Conservation (phyloP, 2,888 invertebrate species). For the Pandemis cinnamomeana region DNA sequence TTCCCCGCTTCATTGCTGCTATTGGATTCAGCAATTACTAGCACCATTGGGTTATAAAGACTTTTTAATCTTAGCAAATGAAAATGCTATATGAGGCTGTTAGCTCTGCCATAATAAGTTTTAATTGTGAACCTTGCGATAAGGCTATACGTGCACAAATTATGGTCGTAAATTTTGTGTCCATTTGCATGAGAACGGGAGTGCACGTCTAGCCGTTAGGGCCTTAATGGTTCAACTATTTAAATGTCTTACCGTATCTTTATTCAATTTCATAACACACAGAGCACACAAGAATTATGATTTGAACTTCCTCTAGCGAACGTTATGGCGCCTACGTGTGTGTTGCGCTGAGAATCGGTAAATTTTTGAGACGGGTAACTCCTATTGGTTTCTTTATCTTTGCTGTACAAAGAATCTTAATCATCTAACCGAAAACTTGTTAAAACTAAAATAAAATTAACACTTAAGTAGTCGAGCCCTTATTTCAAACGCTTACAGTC, state of each 20-base stretch:
- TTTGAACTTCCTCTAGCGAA: conserved; percentile 52
- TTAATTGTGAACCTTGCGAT: conserved; percentile 58
- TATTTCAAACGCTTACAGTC: too few relatives aligned
- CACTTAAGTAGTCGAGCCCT: too few relatives aligned
- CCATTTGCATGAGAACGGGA: conserved; percentile 69
- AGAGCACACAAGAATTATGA: conserved; percentile 53
- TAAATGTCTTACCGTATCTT: conserved; percentile 71
- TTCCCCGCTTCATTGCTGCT: background rate
- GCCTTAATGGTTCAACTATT: conserved; percentile 72
- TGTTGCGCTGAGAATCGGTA: conserved; percentile 4
- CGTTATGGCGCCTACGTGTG: conserved; percentile 26
- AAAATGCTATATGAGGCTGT: conserved; percentile 48
- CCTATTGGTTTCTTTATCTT: background rate
- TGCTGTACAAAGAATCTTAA: too few relatives aligned
- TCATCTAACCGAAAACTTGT: too few relatives aligned
- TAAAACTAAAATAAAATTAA: too few relatives aligned
- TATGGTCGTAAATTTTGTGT: conserved; percentile 60
- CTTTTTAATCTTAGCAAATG: conserved; percentile 46
- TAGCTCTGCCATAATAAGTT: conserved; percentile 57
- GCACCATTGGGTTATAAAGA: background rate
- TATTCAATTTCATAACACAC: conserved; percentile 67
- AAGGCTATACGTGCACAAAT: conserved; percentile 58
- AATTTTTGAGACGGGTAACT: background rate
- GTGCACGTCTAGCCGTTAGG: conserved; percentile 54
- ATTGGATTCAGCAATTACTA: background rate